These are phyloP conservation scores for Heterodera carotae DNA, from an alignment of 1,140 invertebrate species.

Conservation along the genomic window DNA sequence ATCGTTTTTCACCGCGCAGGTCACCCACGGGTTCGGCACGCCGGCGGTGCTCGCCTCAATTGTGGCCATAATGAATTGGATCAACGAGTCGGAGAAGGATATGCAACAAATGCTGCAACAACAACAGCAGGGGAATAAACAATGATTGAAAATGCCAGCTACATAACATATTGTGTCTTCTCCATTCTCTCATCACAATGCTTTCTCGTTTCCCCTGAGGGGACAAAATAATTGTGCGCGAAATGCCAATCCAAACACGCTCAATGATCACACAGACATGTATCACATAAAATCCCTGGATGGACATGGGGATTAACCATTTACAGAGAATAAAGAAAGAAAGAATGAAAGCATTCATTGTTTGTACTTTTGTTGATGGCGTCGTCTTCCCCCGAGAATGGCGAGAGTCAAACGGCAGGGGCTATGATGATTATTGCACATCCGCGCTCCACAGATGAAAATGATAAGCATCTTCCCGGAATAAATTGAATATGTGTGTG, in stretches of 20 bases:
- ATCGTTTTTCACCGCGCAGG: too few species aligned
- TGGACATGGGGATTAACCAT: not conserved
- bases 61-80: conserved; percentile 35
- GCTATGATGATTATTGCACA: too few species aligned
- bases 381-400: too few species aligned
- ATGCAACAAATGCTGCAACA: conserved; percentile 13
- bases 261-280: not conserved
- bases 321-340: not conserved
- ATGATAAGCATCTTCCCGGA: not conserved
- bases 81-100: conserved; percentile 37
- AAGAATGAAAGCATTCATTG: too few species aligned
- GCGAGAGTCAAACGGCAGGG: too few species aligned
- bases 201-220: not conserved
- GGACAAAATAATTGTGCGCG: too few species aligned
- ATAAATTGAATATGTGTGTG: not conserved
- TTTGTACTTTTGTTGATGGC: not conserved
- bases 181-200: too few species aligned
- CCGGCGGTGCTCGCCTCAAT: conserved; percentile 67
- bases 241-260: not conserved
- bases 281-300: not conserved
- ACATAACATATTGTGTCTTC: too few species aligned
- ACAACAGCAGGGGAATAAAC: conserved; percentile 1
- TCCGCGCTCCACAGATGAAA: not conserved
- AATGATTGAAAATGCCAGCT: not conserved
- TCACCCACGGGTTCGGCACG: conserved; percentile 43